Evolutionary conservation across 2,113 vertebrate species (phyloP).

Genomic region (Mionectes macconnelli): DNA sequence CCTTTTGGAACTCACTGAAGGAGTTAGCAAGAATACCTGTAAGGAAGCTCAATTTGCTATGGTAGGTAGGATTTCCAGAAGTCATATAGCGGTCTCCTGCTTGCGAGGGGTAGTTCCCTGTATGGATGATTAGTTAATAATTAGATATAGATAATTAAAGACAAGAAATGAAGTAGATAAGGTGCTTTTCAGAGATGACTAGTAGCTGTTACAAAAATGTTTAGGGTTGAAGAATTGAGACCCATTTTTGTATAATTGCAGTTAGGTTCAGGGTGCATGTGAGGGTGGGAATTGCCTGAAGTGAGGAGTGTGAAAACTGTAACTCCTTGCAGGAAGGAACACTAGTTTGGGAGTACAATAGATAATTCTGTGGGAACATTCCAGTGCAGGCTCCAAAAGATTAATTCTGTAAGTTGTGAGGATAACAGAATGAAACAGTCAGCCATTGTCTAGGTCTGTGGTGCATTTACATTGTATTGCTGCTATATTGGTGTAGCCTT

Average conservation of each 20-base stretch:
- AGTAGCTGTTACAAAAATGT: neutral
- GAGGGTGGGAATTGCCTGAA: neutral
- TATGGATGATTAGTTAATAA: neutral
- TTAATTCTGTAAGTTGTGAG: neutral
- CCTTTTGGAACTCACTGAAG: neutral
- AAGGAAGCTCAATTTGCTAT: neutral
- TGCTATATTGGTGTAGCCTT: neutral
- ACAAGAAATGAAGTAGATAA: neutral
- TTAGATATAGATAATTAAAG: neutral
- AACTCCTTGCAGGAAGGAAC: neutral
- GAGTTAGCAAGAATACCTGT: neutral
- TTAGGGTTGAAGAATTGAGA: neutral
- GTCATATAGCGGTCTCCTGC: neutral
- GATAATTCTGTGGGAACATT: neutral
- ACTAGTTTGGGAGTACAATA: neutral
- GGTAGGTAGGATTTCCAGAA: neutral
- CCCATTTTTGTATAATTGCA: neutral
- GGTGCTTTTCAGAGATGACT: neutral
- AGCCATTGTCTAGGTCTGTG: accelerated
- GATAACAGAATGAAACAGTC: neutral
- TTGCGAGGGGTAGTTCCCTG: accelerated
- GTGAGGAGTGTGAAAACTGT: neutral
- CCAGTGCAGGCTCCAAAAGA: neutral
- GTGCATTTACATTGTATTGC: neutral
- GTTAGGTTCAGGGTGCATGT: neutral